Base-by-base conservation (phyloP, 2,113 vertebrate genomes). In the Cyanoliseus patagonus region DNA sequence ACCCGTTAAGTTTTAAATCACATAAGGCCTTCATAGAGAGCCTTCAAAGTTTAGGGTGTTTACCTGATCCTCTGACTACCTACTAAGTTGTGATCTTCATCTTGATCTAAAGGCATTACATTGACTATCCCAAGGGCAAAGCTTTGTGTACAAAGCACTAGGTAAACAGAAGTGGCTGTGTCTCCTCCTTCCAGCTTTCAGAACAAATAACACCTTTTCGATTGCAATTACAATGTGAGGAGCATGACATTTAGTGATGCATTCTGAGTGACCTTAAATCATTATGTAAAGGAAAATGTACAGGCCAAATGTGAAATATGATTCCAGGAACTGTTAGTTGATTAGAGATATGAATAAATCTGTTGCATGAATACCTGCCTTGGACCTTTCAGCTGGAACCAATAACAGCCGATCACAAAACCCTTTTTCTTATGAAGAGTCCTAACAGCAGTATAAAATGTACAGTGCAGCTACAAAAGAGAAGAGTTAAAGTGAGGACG, bases 111-210 rank as follows among this genome's bases (percentile, higher is more conserved):
- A 75, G 64, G 63, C 39, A 41, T 63, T 70, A 51, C 20, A 1
- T 27, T 81, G 42, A 77, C 63, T 87, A 53, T 23, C 39, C 39
- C 75, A 86, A 90, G 69, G 64, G 46, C 67, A 86, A 81, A 84
- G 47, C 39, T 94, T 92, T 84, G 69, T 89, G 92, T 86, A 57
- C 78, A 72, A 84, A 94, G 80, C 64, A 49, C 49, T 28, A 82
- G 17, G 44, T 82, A 84, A 95, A 76, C 17, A 33, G 8, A 81
- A 92, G 75, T 55, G 66, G 30, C 18, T 67, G 19, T 33, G 63
- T n/a, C 46, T 84, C 83, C 49, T 86, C 47, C 49, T 79, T 52
- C 75, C 33, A 79, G 66, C 28, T 92, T 76, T 73, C 73, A 76
- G 77, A 92, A 93, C 47, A 96, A 94, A 67, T 22, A 90, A 84